Conservation (phyloP, 2,113 vertebrate species). For the Azemiops feae region DNA sequence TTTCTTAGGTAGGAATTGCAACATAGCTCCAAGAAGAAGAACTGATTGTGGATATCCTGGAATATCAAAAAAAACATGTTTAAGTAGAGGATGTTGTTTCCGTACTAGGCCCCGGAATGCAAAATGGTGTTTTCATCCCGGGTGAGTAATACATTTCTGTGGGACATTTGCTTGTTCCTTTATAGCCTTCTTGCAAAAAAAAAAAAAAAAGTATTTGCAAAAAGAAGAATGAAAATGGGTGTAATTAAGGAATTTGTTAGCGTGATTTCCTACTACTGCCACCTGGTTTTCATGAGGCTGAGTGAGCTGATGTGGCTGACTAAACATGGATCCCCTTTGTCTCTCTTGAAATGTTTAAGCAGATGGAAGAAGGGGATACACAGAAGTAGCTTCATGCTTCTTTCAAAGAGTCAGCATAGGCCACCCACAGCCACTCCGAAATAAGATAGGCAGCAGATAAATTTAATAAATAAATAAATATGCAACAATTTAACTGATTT, state of each 20-base stretch:
- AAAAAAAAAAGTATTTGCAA: background rate
- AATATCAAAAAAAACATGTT: fast-evolving
- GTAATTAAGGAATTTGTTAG: background rate
- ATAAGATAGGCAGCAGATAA: background rate
- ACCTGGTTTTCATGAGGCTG: background rate
- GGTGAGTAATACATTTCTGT: background rate
- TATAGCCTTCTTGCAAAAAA: background rate
- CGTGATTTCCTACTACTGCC: background rate
- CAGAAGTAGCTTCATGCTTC: background rate
- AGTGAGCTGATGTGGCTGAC: background rate
- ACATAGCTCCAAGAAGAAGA: background rate
- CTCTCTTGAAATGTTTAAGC: background rate
- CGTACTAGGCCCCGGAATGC: fast-evolving
- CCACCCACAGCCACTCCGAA: background rate
- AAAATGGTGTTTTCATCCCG: background rate
- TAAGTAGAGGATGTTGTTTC: background rate
- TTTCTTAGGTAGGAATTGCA: background rate
- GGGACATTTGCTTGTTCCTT: background rate
- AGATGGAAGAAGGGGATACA: background rate
- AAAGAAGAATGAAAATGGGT: background rate
- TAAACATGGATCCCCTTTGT: background rate
- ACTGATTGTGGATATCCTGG: background rate
- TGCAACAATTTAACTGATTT: background rate
- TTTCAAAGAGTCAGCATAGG: background rate
- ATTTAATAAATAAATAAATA: background rate